Evolutionary conservation across 2,797 vertebrate genomes (phyloP), one percentile per base, ranked within the genome.

Genomic region (Sparidentex hasta): DNA sequence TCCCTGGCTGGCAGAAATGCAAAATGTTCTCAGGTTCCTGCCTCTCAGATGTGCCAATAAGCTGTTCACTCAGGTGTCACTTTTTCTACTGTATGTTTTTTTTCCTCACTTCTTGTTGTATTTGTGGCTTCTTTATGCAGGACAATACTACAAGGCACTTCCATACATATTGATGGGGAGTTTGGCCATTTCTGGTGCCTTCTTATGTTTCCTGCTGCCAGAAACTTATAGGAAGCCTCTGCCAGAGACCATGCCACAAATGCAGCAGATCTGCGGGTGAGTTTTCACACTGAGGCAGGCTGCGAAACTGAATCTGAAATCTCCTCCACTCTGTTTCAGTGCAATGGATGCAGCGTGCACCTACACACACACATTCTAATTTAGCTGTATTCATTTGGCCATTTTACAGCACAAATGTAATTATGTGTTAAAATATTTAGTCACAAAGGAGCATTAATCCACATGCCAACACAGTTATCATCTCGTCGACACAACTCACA

Each of bases 91-190:
- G 5, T 44, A 2, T 4, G 4, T 3, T 25, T 57, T 23, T 57
- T 23, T 20, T 27, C n/a, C 65, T 4, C 11, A 9, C 17, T 23
- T 3, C 20, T 61, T 6, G 47, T 63, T 4, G 2, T 54, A 2
- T 41, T 25, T 72, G 44, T 8, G 0, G 2, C 21, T 44, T 38
- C 3, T 76, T 51, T 64, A 85, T 21, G n/a, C 46, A 98, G 97
- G 96, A 82, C 91, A 92, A 79, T 96, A 96, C 18, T 94, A 95
- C 59, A 94, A 94, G 56, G 90, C 93, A 57, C 91, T 98, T n/a
- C 97, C 97, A 23, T 98, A 97, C 86, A 96, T 97, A 74, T 69
- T 98, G 68, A 97, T 98, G 95, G 97, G 97, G 5, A 89, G 91
- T 73, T 87, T 97, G 27, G 96, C 96, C 6, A 87, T 97, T 74